A percentile compares a stretch with the other conserved stretches of the same genome.
These are phyloP conservation scores for Orthonevra nobilis DNA, from an alignment of 2,888 invertebrate species.

Conservation along the genomic window DNA sequence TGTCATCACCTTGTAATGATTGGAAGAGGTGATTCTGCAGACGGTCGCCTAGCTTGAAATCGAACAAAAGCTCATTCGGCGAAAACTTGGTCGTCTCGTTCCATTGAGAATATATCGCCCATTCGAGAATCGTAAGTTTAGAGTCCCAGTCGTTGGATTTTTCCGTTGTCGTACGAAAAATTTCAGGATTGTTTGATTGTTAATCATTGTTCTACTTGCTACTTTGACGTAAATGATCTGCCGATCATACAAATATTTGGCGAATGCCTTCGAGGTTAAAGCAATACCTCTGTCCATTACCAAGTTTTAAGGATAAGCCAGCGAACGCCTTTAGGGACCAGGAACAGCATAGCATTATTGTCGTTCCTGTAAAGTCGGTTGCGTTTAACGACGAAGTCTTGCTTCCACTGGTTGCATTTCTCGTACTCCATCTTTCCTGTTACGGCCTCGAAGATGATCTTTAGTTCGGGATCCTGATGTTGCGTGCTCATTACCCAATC, in stretches of 20 bases:
- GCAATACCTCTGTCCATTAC: neutral
- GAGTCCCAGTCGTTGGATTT: too few relatives aligned
- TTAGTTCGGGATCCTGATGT: neutral
- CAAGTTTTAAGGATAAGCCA: constrained; percentile 8
- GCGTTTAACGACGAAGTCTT: neutral
- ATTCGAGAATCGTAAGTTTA: too few relatives aligned
- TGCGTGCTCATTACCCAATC: constrained; percentile 17
- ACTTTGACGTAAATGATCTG: too few relatives aligned
- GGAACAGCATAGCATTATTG: neutral
- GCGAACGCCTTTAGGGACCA: constrained; percentile 3
- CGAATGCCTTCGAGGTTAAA: neutral
- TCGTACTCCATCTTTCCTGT: neutral
- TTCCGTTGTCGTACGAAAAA: neutral
- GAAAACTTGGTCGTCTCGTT: too few relatives aligned
- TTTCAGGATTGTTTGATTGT: neutral
- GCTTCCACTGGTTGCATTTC: neutral
- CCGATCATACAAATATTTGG: neutral
- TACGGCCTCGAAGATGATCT: neutral
- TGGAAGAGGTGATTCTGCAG: neutral
- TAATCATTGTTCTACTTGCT: neutral
- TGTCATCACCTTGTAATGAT: neutral
- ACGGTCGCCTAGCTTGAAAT: neutral
- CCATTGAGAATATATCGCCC: too few relatives aligned
- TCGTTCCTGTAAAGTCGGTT: neutral
- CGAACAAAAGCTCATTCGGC: too few relatives aligned